Conservation (phyloP, 2,797 vertebrate species). For the Amphiprion clarkii region DNA sequence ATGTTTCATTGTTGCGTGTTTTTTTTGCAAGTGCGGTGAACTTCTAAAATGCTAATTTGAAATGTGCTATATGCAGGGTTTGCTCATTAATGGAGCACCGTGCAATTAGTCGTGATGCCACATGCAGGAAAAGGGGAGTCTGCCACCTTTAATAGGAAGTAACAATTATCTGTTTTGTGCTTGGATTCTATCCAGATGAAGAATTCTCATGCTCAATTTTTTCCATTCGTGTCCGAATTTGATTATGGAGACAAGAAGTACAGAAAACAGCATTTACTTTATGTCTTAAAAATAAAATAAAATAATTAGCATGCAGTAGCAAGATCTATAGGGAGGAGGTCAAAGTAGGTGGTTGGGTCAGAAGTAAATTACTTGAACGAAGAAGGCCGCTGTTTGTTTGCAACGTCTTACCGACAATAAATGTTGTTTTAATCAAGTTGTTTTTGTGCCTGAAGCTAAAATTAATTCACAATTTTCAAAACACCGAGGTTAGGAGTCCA, state of each 20-base stretch:
- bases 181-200: neutral
- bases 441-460: neutral
- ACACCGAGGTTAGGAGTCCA: too few relatives aligned
- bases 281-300: too few relatives aligned
- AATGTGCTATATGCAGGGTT: neutral
- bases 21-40: constrained; percentile 4
- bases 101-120: neutral
- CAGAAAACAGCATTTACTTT: neutral
- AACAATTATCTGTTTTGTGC: neutral
- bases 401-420: neutral
- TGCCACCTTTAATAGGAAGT: neutral
- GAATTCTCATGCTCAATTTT: neutral
- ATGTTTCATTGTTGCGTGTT: constrained; percentile 32
- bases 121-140: neutral
- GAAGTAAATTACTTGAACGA: neutral
- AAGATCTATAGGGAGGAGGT: neutral
- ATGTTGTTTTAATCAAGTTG: neutral
- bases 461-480: neutral
- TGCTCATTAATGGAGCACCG: neutral
- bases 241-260: neutral
- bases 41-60: constrained; percentile 9
- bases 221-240: neutral
- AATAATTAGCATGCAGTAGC: neutral
- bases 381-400: neutral
- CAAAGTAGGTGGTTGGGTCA: neutral